Evolutionary conservation across 2,797 vertebrate species (phyloP), one percentile per base, ranked within the genome.

Genomic region (Pangasius mekongensis): DNA sequence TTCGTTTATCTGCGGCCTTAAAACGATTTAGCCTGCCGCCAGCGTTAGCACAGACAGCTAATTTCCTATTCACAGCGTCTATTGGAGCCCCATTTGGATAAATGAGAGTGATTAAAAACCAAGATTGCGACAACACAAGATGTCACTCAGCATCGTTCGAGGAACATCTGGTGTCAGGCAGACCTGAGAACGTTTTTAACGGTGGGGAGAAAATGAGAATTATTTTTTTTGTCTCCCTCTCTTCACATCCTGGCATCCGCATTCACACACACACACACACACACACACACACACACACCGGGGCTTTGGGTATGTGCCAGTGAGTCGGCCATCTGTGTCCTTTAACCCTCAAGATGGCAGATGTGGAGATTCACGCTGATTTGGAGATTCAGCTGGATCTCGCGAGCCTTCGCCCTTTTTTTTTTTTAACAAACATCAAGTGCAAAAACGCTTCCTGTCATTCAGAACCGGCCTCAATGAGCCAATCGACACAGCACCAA

Each of bases 51-150:
- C 87, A 94, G 95, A 94, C 10, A 92, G 94, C 95, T 95, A 95
- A 95, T 96, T 96, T 96, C 92, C 93, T 94, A 95, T 96, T 96
- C 95, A 96, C 93, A 85, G 92, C 91, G 54, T 93, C 92, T 93
- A 93, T 95, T 94, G 93, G 95, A 94, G 93, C 93, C 94, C 94
- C 93, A 93, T 93, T 89, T 89, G 92, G 93, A 92, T 96, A 96
- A 96, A 96, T 95, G 95, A 95, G 94, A 93, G 92, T 96, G 95
- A 96, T 96, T 96, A 96, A 93, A 89, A 95, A 93, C 90, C 93
- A 94, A 93, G 94, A 95, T 96, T 95, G 95, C 94, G 13, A 91
- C 92, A 93, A 93, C 93, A 90, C 92, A 94, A 92, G 89, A 91
- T 92, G 90, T 88, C 85, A 89, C 90, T 91, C 89, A 91, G 85